These are phyloP conservation scores for Xylota segnis DNA, from an alignment of 2,888 invertebrate genomes.

Conservation along the genomic window DNA sequence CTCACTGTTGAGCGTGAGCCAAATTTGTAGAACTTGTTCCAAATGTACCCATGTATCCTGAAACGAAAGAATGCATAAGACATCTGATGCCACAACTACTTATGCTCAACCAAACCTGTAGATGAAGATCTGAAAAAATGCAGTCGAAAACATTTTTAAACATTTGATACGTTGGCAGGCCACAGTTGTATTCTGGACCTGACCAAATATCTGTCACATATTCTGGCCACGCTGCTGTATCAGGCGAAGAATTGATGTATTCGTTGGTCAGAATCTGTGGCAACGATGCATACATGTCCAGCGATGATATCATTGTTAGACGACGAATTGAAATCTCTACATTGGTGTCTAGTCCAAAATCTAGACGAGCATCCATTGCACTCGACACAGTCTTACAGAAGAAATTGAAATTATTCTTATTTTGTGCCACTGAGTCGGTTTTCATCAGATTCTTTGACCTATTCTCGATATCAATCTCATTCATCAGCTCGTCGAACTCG, in stretches of 20 bases:
- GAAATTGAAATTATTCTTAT: slow-evolving; percentile 83
- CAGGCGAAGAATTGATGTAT: slow-evolving; percentile 81
- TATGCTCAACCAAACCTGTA: slow-evolving; percentile 82
- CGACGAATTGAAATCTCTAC: slow-evolving; percentile 91
- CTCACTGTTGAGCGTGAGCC: slow-evolving; percentile 92
- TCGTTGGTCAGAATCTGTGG: slow-evolving; percentile 83
- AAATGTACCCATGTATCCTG: slow-evolving; percentile 90
- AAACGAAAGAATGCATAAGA: slow-evolving; percentile 29
- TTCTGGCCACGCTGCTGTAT: slow-evolving; percentile 84
- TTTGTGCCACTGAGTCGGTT: slow-evolving; percentile 83
- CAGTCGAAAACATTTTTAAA: slow-evolving; percentile 89
- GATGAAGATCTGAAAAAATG: slow-evolving; percentile 88
- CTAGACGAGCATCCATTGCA: slow-evolving; percentile 91
- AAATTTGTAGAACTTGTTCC: slow-evolving; percentile 93
- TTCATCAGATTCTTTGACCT: slow-evolving; percentile 87
- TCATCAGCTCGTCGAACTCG: slow-evolving; percentile 91
- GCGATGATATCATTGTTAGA: slow-evolving; percentile 87
- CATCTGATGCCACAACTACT: not conserved
- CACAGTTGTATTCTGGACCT: slow-evolving; percentile 85
- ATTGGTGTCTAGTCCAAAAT: slow-evolving; percentile 91
- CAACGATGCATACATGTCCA: slow-evolving; percentile 83
- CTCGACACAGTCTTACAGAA: slow-evolving; percentile 86
- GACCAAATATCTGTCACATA: slow-evolving; percentile 85
- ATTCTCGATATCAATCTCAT: slow-evolving; percentile 88
- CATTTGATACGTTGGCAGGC: slow-evolving; percentile 86